These are phyloP conservation scores for Epinotia ramella DNA, from an alignment of 2,888 invertebrate species.

Conservation along the genomic window DNA sequence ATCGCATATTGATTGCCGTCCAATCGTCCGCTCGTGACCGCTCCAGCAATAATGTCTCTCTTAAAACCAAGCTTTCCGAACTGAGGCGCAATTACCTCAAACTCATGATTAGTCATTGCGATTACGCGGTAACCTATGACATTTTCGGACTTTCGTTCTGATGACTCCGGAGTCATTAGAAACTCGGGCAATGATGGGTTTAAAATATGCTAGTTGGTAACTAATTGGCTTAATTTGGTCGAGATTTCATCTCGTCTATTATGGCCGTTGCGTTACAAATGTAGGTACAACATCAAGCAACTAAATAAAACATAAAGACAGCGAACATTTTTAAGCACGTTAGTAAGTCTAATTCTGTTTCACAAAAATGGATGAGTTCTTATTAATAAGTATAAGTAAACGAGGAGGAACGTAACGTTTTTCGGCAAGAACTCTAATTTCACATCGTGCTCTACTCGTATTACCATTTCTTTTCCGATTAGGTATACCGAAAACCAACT, in stretches of 20 bases:
- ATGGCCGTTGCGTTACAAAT: neutral
- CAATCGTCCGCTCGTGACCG: conserved; percentile 80
- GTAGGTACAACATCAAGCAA: neutral
- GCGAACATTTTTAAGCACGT: too few species aligned
- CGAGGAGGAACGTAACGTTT: too few species aligned
- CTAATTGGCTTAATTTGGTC: neutral
- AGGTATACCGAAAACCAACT: neutral
- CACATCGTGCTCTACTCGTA: too few species aligned
- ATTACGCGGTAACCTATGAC: conserved; percentile 41
- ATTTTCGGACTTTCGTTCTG: conserved; percentile 36
- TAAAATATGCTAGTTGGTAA: neutral
- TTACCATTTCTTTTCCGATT: too few species aligned
- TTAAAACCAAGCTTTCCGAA: conserved; percentile 53
- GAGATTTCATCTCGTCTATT: neutral
- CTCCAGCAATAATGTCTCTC: conserved; percentile 76
- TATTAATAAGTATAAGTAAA: too few species aligned
- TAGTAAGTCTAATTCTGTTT: too few species aligned
- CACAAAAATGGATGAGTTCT: too few species aligned
- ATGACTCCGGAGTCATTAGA: conserved; percentile 22
- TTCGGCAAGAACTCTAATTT: too few species aligned
- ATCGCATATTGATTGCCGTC: conserved; percentile 74
- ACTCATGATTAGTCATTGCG: conserved; percentile 33
- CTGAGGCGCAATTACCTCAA: conserved; percentile 10
- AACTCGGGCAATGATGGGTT: conserved; percentile 12
- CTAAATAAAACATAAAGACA: too few species aligned